phyloP scores from a whole-genome alignment of 2,888 invertebrate genomes.

The Muscina levida region DNA sequence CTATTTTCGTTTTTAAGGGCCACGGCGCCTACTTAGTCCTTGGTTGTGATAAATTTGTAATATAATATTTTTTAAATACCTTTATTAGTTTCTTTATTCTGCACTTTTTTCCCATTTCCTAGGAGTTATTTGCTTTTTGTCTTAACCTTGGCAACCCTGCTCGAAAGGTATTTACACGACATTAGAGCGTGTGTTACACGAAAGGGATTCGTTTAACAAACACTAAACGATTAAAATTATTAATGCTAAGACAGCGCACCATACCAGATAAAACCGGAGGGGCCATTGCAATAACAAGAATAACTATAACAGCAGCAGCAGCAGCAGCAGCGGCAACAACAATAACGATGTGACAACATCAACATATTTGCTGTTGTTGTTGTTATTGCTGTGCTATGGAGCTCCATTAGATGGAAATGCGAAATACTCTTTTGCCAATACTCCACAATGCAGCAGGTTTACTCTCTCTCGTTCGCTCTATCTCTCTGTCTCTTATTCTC shows the following conservation, averaged over 20 bases:
- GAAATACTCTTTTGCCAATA: not conserved
- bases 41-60: too few relatives aligned
- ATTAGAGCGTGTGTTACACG: constrained; percentile 49
- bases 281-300: not conserved
- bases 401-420: not conserved
- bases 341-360: constrained; percentile 37
- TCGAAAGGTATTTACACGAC: constrained; percentile 42
- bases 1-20: too few relatives aligned
- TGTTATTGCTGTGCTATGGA: not conserved
- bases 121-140: too few relatives aligned
- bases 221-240: constrained; percentile 55
- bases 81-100: too few relatives aligned
- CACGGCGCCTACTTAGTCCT: too few relatives aligned
- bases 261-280: not conserved
- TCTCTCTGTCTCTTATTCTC: constrained; percentile 3
- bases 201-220: constrained; percentile 57
- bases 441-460: not conserved
- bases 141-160: constrained; percentile 23
- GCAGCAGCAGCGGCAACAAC: constrained; percentile 38
- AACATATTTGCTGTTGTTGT: constrained; percentile 23
- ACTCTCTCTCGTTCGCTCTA: not conserved
- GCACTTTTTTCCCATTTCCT: too few relatives aligned
- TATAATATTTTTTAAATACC: too few relatives aligned
- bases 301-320: constrained; percentile 6
- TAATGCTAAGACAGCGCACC: constrained; percentile 9